Percentiles rank a stretch among this genome's conserved stretches.
Conservation (phyloP, 37 sponge, comb jelly and placozoan genomes). For the Halisarca cf. caerulea region DNA sequence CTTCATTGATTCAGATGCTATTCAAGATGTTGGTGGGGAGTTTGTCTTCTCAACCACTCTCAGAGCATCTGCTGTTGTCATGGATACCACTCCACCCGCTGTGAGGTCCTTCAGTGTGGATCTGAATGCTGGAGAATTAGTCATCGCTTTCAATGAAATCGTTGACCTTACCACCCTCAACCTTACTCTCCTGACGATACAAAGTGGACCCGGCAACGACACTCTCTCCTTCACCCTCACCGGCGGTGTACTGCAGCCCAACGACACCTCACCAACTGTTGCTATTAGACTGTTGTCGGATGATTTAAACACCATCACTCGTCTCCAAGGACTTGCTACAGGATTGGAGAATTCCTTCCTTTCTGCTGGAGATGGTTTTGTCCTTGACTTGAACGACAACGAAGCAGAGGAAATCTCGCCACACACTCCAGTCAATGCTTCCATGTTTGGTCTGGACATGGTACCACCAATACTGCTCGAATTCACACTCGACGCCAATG, state of each 20-base stretch:
- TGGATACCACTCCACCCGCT: constrained; percentile 69
- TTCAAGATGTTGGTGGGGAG: constrained; percentile 32
- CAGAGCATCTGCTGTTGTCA: constrained; percentile 27
- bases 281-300: constrained; percentile 43
- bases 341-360: constrained; percentile 51
- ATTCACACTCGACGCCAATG: constrained; percentile 64
- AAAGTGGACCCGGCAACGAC: constrained; percentile 36
- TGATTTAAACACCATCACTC: constrained; percentile 77
- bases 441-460: constrained; percentile 61
- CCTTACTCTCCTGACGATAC: constrained; percentile 72
- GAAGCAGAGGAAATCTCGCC: constrained; percentile 35
- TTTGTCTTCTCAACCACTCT: constrained; percentile 42
- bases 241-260: constrained; percentile 50
- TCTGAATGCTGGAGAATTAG: constrained; percentile 69
- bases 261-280: constrained; percentile 25
- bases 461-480: constrained; percentile 48
- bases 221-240: constrained; percentile 64
- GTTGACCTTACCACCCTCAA: constrained; percentile 62
- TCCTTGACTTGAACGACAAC: constrained; percentile 64
- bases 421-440: constrained; percentile 45
- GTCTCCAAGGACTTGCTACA: constrained; percentile 65
- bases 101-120: constrained; percentile 78
- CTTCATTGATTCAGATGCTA: constrained; percentile 31
- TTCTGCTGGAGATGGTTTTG: constrained; percentile 58
- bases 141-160: constrained; percentile 74